phyloP scores from a whole-genome alignment of 2,888 invertebrate genomes.

The Cancer borealis region DNA sequence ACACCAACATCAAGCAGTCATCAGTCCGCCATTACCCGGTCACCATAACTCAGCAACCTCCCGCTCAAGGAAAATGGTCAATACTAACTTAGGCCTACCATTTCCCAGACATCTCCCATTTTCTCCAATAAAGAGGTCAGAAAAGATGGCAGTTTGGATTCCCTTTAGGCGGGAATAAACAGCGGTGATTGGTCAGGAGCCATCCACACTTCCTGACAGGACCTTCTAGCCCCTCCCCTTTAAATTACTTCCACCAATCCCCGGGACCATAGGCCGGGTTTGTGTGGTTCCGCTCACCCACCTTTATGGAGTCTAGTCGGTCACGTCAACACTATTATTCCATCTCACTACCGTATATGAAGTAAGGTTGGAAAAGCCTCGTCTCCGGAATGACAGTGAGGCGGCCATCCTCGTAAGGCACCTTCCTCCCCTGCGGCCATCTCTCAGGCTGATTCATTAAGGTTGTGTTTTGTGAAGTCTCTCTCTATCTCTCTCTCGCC shows the following conservation, averaged over 20 bases:
- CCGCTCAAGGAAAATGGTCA: slow-evolving; percentile 49
- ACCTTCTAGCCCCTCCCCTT: slow-evolving; percentile 63
- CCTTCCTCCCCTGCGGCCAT: slow-evolving; percentile 39
- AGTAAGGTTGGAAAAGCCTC: not conserved
- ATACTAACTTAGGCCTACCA: slow-evolving; percentile 61
- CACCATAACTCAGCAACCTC: slow-evolving; percentile 44
- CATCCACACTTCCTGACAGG: slow-evolving; percentile 65
- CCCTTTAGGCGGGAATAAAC: slow-evolving; percentile 63
- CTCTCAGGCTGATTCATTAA: slow-evolving; percentile 51
- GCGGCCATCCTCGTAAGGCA: not conserved
- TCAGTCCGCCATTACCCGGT: slow-evolving; percentile 44
- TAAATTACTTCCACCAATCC: slow-evolving; percentile 67
- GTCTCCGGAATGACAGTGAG: slow-evolving; percentile 1
- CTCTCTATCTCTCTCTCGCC: not conserved
- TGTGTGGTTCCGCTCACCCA: slow-evolving; percentile 56
- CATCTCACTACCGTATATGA: slow-evolving; percentile 33
- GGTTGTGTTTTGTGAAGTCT: slow-evolving; percentile 43
- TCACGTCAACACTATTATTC: slow-evolving; percentile 26
- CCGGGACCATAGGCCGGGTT: slow-evolving; percentile 64
- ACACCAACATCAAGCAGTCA: slow-evolving; percentile 25
- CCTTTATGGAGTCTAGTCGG: slow-evolving; percentile 60
- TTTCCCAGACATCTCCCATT: slow-evolving; percentile 60
- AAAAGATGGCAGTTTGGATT: slow-evolving; percentile 71
- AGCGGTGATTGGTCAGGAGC: slow-evolving; percentile 70
- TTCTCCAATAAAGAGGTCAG: slow-evolving; percentile 71